Evolutionary conservation across 2,797 vertebrate genomes (phyloP).

Genomic region (Tamandua tetradactyla): DNA sequence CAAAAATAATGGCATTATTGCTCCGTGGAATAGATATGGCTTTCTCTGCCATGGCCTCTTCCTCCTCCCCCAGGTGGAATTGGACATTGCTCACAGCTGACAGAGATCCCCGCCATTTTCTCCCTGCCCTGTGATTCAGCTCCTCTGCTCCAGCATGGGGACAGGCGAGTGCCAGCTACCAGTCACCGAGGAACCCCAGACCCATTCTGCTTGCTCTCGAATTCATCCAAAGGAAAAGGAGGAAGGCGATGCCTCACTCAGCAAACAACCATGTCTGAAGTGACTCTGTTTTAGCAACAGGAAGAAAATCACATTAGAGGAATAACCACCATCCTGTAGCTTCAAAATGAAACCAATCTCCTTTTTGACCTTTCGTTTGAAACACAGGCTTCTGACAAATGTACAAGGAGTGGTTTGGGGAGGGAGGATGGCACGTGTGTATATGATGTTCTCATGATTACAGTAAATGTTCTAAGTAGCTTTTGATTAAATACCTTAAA

Average conservation of each 20-base stretch:
- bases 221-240: background rate
- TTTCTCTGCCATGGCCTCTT: conserved; percentile 32
- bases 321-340: conserved; percentile 31
- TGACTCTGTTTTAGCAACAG: conserved; percentile 47
- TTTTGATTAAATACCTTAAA: background rate
- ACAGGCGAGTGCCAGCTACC: background rate
- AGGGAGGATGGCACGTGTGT: background rate
- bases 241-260: background rate
- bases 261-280: conserved; percentile 48
- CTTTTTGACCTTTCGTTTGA: conserved; percentile 59
- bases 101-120: conserved; percentile 61
- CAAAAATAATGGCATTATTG: conserved; percentile 62
- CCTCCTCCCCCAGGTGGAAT: conserved; percentile 18
- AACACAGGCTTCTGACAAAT: conserved; percentile 52
- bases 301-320: conserved; percentile 45
- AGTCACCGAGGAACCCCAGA: background rate
- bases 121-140: conserved; percentile 37
- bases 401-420: background rate
- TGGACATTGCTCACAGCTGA: conserved; percentile 60
- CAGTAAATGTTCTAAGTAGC: background rate
- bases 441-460: background rate
- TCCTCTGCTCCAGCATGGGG: conserved; percentile 4
- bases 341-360: conserved; percentile 28
- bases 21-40: conserved; percentile 48
- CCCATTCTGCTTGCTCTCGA: background rate